Conservation (phyloP, 2,797 vertebrate species). For the Clamator glandarius region DNA sequence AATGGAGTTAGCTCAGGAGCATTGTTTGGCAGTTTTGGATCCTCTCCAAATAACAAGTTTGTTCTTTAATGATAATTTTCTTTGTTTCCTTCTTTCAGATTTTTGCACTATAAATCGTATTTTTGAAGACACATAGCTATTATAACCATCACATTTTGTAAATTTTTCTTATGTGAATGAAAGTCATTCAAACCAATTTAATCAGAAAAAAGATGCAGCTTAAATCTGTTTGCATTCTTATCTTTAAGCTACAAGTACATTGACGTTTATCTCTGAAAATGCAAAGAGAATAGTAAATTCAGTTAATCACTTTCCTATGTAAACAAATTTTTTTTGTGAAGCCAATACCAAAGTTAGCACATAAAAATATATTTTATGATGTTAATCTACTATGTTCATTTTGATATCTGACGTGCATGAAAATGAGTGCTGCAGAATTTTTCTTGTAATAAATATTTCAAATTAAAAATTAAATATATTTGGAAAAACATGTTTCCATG, state of each 20-base stretch:
- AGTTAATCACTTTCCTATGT: not conserved
- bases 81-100: not conserved
- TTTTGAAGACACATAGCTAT: not conserved
- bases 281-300: not conserved
- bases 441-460: not conserved
- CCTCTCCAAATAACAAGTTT: not conserved
- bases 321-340: not conserved
- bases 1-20: not conserved
- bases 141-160: not conserved
- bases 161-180: not conserved
- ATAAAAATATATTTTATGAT: not conserved
- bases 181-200: not conserved
- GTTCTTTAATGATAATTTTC: not conserved
- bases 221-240: not conserved
- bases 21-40: not conserved
- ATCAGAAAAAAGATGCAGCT: not conserved
- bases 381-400: not conserved
- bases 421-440: not conserved
- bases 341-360: not conserved
- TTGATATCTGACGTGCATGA: not conserved
- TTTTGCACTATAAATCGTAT: not conserved
- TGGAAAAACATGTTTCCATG: not conserved
- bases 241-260: not conserved
- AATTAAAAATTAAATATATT: not conserved
- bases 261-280: not conserved